A percentile compares a stretch with the other conserved stretches of the same genome.
Evolutionary conservation across 2,113 vertebrate genomes (phyloP).

Genomic region (Micronycteris hirsuta): DNA sequence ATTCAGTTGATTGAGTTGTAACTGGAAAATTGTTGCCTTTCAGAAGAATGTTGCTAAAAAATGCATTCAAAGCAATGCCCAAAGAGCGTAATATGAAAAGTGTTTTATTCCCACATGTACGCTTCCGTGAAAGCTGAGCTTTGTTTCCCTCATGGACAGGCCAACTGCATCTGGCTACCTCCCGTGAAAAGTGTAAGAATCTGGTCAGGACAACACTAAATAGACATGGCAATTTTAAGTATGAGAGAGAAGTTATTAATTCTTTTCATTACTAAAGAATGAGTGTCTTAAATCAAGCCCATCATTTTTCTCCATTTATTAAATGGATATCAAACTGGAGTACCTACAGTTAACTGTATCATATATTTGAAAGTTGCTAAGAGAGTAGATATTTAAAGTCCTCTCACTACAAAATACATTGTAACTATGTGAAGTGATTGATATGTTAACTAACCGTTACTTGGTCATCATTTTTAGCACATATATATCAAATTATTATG

Average conservation of each 20-base stretch:
- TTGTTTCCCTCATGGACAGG: neutral
- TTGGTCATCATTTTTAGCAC: neutral
- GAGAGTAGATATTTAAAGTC: neutral
- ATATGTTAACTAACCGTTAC: neutral
- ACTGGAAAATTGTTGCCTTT: conserved; percentile 3
- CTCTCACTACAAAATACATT: neutral
- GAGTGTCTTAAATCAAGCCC: neutral
- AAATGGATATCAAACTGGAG: neutral
- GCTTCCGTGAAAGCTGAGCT: neutral
- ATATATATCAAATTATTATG: neutral
- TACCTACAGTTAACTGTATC: neutral
- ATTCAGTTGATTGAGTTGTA: neutral
- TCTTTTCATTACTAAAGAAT: neutral
- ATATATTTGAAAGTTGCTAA: neutral
- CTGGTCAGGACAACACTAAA: neutral
- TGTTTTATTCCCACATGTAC: neutral
- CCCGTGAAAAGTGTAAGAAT: neutral
- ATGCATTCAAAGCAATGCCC: neutral
- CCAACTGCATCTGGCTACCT: neutral
- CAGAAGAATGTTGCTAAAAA: conserved; percentile 6
- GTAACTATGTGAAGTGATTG: neutral
- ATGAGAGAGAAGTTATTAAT: neutral
- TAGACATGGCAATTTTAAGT: neutral
- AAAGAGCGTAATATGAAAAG: neutral
- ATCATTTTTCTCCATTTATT: neutral